Conservation (phyloP, 2,888 invertebrate species). For the Ischnura elegans region DNA sequence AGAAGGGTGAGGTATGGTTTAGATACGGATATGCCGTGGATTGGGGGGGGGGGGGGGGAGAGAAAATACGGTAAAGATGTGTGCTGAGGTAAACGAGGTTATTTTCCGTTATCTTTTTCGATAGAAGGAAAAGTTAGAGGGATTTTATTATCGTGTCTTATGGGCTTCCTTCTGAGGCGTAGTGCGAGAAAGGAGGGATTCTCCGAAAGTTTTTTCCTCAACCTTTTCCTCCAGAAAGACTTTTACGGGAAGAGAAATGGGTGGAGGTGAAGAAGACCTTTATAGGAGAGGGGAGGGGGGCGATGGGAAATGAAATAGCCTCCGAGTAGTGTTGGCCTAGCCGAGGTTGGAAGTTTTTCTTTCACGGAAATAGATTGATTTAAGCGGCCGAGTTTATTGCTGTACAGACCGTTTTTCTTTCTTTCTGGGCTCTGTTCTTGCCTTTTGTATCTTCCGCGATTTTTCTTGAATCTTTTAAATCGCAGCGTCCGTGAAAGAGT, state of each 20-base stretch:
- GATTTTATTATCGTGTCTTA: conserved; percentile 49
- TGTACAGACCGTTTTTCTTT: not conserved
- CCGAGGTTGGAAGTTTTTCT: not conserved
- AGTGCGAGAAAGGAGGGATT: not conserved
- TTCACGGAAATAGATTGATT: conserved; percentile 12
- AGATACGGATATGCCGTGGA: not conserved
- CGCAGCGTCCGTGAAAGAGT: not conserved
- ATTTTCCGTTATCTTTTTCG: conserved; percentile 36
- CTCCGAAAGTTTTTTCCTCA: not conserved
- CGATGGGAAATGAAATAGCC: not conserved
- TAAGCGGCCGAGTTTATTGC: not conserved
- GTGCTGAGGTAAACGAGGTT: conserved; percentile 1
- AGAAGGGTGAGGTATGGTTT: not conserved
- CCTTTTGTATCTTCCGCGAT: not conserved
- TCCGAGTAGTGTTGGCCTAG: not conserved
- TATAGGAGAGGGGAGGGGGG: not conserved
- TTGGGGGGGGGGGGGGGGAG: too few relatives aligned
- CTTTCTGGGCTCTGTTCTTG: not conserved
- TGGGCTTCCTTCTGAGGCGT: conserved; percentile 36
- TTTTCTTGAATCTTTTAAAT: conserved; percentile 18
- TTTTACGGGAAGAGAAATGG: not conserved
- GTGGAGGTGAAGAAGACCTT: not conserved
- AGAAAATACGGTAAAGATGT: not conserved
- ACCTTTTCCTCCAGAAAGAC: not conserved
- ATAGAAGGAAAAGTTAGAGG: conserved; percentile 50